A percentile compares a stretch with the other conserved stretches of the same genome.
phyloP scores from a whole-genome alignment of 2,888 invertebrate species.

The Xanthorhoe spadicearia region DNA sequence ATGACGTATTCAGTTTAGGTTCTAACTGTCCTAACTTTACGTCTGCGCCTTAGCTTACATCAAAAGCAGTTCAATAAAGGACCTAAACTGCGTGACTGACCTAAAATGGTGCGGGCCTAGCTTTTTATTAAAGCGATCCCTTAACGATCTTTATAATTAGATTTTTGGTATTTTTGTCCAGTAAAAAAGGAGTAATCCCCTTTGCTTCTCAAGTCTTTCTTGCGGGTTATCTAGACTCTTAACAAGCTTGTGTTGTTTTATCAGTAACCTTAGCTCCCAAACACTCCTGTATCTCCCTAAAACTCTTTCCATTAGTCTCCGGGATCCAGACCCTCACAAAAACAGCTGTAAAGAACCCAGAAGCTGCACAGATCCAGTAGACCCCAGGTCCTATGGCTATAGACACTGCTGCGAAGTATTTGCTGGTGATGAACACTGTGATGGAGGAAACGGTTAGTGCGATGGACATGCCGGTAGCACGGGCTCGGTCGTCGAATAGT shows the following conservation, averaged over 20 bases:
- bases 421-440: constrained; percentile 34
- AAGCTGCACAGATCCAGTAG: constrained; percentile 38
- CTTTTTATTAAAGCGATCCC: no score
- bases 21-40: no score
- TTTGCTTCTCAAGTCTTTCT: no score
- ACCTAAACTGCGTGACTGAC: no score
- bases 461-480: constrained; percentile 55
- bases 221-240: no score
- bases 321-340: constrained; percentile 61
- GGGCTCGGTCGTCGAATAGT: constrained; percentile 60
- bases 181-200: no score
- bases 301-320: constrained; percentile 68
- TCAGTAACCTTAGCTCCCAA: constrained; percentile 42
- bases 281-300: constrained; percentile 62
- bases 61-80: no score
- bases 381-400: constrained; percentile 52
- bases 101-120: no score
- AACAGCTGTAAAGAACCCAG: constrained; percentile 50
- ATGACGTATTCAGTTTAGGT: no score
- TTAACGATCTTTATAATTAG: no score
- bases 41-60: no score
- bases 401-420: constrained; percentile 58
- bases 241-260: not conserved
- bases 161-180: no score
- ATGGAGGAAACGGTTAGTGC: constrained; percentile 37